phyloP scores from a whole-genome alignment of 2,888 invertebrate species.

The Ptychoptera contaminata region DNA sequence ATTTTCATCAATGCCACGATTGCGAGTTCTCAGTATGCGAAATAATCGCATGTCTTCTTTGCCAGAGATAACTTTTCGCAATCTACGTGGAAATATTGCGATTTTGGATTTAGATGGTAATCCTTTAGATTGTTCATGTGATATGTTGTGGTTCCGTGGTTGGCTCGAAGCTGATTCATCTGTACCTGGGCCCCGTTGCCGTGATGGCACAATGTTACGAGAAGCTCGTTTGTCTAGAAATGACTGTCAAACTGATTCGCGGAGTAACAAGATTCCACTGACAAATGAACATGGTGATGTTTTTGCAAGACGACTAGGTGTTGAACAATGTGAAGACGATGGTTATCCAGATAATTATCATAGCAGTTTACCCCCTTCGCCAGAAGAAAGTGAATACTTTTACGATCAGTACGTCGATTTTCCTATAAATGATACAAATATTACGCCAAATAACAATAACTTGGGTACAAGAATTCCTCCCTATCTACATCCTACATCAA shows the following conservation, averaged over 20 bases:
- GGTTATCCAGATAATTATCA: conserved; percentile 30
- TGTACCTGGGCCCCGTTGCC: conserved; percentile 53
- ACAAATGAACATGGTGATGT: conserved; percentile 53
- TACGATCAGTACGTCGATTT: conserved; percentile 73
- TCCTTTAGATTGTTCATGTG: conserved; percentile 68
- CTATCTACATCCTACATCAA: conserved; percentile 41
- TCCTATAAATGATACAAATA: conserved; percentile 44
- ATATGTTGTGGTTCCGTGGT: conserved; percentile 65
- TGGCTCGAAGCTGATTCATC: conserved; percentile 63
- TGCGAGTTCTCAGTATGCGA: conserved; percentile 62
- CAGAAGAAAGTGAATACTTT: conserved; percentile 66
- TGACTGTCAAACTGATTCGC: conserved; percentile 39
- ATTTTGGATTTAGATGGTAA: conserved; percentile 79
- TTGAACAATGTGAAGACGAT: conserved; percentile 34
- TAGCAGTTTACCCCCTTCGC: conserved; percentile 40
- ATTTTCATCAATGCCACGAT: conserved; percentile 67
- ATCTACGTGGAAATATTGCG: conserved; percentile 64
- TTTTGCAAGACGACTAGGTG: conserved; percentile 37
- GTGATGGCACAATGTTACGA: conserved; percentile 60
- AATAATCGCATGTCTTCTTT: conserved; percentile 62
- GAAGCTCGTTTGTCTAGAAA: conserved; percentile 52
- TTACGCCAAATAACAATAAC: conserved; percentile 15
- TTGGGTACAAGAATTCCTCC: conserved; percentile 31
- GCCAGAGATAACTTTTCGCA: conserved; percentile 56
- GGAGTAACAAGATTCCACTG: conserved; percentile 13